phyloP scores from a whole-genome alignment of 2,797 vertebrate species.

The Ctenochaetus hawaiiensis region DNA sequence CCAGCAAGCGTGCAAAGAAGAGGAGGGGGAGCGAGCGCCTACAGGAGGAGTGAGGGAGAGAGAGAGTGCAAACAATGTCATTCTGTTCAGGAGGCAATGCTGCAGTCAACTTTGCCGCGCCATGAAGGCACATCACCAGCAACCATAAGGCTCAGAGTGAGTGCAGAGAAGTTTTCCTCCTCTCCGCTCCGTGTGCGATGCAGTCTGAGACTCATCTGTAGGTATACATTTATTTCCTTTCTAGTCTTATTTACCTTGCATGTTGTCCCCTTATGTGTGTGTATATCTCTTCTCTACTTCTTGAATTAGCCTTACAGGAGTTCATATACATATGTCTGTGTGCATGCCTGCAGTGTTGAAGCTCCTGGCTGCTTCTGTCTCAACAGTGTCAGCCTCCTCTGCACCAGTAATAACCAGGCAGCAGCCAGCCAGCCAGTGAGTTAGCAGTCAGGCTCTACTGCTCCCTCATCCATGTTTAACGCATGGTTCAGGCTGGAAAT shows the following conservation, averaged over 20 bases:
- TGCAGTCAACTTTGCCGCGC: constrained; percentile 91
- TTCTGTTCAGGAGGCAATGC: constrained; percentile 90
- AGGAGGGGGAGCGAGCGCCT: constrained; percentile 76
- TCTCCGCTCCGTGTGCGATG: constrained; percentile 54
- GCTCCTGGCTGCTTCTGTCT: constrained; percentile 63
- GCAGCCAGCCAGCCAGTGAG: constrained; percentile 67
- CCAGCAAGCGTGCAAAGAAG: constrained; percentile 84
- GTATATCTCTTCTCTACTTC: constrained; percentile 43
- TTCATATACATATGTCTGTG: constrained; percentile 26
- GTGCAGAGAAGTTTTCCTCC: constrained; percentile 83
- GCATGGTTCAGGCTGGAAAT: constrained; percentile 80
- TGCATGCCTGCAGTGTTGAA: constrained; percentile 68
- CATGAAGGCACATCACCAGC: constrained; percentile 81
- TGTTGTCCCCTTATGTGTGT: constrained; percentile 17
- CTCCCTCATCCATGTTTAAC: constrained; percentile 83
- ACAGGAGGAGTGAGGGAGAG: constrained; percentile 74
- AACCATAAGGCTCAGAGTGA: constrained; percentile 77
- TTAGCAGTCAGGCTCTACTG: constrained; percentile 72
- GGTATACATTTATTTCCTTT: constrained; percentile 66
- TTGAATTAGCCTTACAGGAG: constrained; percentile 43
- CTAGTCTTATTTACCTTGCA: constrained; percentile 40
- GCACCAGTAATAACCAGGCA: constrained; percentile 72
- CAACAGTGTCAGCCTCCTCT: constrained; percentile 73
- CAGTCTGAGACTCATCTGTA: constrained; percentile 43
- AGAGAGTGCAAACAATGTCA: constrained; percentile 91